Conservation (phyloP, 2,113 vertebrate species). For the Tragelaphus buxtoni region DNA sequence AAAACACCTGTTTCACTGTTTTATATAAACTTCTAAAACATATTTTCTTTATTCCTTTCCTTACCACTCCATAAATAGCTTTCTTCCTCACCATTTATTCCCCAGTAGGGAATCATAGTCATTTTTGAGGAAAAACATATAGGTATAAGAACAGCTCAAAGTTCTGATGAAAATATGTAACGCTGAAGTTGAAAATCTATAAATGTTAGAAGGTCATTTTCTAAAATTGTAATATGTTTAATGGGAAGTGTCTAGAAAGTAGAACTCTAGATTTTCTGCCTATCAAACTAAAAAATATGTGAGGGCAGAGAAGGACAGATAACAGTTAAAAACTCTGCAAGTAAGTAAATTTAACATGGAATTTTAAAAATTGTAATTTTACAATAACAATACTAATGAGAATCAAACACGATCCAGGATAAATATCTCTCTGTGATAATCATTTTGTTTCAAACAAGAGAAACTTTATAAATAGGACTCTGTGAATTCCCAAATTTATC, state of each 20-base stretch:
- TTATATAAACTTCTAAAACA: not conserved
- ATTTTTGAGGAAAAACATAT: slow-evolving; percentile 25
- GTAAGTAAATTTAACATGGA: slow-evolving; percentile 62
- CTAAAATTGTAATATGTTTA: slow-evolving; percentile 55
- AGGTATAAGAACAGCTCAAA: not conserved
- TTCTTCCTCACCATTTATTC: not conserved
- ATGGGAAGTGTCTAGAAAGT: slow-evolving; percentile 49
- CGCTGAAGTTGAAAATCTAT: not conserved
- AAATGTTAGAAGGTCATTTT: slow-evolving; percentile 39
- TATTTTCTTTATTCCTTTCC: not conserved
- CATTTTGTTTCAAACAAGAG: slow-evolving; percentile 68
- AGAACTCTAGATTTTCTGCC: slow-evolving; percentile 49
- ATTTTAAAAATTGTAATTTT: slow-evolving; percentile 45
- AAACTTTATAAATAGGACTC: slow-evolving; percentile 71
- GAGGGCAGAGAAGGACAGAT: slow-evolving; percentile 33
- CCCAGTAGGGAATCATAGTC: not conserved
- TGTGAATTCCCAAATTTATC: slow-evolving; percentile 75
- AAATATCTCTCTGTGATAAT: slow-evolving; percentile 71
- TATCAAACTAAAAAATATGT: slow-evolving; percentile 48
- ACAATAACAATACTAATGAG: slow-evolving; percentile 64
- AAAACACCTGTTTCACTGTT: slow-evolving; percentile 42
- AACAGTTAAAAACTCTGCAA: slow-evolving; percentile 71
- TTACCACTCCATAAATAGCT: slow-evolving; percentile 20
- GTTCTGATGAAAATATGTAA: slow-evolving; percentile 29
- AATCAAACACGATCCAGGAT: slow-evolving; percentile 58